Conservation (phyloP, 2,797 vertebrate species). For the Sebastes hubbsi region DNA sequence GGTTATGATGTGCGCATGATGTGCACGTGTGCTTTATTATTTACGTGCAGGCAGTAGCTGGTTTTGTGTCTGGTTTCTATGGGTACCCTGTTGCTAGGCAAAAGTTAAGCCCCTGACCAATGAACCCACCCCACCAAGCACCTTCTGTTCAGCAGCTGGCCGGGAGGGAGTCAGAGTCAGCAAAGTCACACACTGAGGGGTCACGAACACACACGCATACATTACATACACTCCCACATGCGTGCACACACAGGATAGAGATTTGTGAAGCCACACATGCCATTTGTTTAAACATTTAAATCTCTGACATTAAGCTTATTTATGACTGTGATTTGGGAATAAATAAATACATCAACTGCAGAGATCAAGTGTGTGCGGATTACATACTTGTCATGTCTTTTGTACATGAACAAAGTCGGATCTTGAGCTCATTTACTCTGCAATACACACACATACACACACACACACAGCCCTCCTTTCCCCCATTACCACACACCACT, state of each 20-base stretch:
- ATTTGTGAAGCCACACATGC: constrained; percentile 1
- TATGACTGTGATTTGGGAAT: neutral
- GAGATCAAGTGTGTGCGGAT: neutral
- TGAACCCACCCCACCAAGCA: constrained; percentile 75
- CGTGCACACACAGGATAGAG: neutral
- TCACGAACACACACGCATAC: neutral
- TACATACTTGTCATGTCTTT: neutral
- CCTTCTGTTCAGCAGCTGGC: constrained; percentile 82
- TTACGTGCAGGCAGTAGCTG: constrained; percentile 65
- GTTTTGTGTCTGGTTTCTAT: constrained; percentile 82
- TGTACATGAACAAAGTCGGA: constrained; percentile 17
- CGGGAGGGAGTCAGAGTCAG: constrained; percentile 64
- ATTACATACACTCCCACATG: neutral
- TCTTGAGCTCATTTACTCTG: constrained; percentile 28
- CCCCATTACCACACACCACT: constrained; percentile 43
- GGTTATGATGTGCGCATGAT: neutral
- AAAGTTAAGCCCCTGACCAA: constrained; percentile 83
- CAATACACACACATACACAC: constrained; percentile 3
- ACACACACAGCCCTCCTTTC: constrained; percentile 1
- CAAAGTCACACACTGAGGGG: constrained; percentile 60
- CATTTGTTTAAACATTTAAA: constrained; percentile 35
- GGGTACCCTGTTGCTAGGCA: constrained; percentile 85
- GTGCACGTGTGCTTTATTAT: constrained; percentile 65
- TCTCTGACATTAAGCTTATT: constrained; percentile 7
- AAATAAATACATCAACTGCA: neutral